phyloP scores from a whole-genome alignment of 2,113 vertebrate species.

The Pseudolaguvia tuberculata region DNA sequence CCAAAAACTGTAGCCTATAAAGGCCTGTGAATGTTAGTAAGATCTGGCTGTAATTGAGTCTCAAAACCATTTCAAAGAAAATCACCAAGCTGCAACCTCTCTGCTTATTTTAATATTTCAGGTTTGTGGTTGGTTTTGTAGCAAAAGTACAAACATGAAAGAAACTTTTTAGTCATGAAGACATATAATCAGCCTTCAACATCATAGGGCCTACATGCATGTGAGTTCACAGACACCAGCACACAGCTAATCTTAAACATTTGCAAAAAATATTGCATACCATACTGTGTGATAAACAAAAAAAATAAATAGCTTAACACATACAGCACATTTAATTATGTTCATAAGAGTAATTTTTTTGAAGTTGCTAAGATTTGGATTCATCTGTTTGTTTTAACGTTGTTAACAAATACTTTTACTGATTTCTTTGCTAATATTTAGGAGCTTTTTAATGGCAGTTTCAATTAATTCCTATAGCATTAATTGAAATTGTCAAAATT shows the following conservation, averaged over 20 bases:
- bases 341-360: no score
- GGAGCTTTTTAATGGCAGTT: constrained; percentile 8
- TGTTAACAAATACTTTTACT: not conserved
- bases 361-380: constrained; percentile 48
- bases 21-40: constrained; percentile 35
- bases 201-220: constrained; percentile 35
- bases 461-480: constrained; percentile 25
- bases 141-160: constrained; percentile 63
- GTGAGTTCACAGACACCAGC: constrained; percentile 10
- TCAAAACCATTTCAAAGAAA: constrained; percentile 56
- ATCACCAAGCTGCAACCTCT: constrained; percentile 49
- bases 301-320: not conserved
- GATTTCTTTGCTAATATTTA: constrained; percentile 7
- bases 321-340: not conserved
- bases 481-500: constrained; percentile 39
- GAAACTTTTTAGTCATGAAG: constrained; percentile 58
- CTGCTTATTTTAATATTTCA: constrained; percentile 67
- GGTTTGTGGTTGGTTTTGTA: constrained; percentile 66
- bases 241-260: not conserved
- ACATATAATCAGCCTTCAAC: constrained; percentile 46
- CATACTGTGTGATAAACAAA: constrained; percentile 4
- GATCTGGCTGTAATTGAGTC: constrained; percentile 54
- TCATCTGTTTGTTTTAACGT: constrained; percentile 34
- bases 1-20: constrained; percentile 54
- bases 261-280: constrained; percentile 1